Evolutionary conservation across 2,888 invertebrate genomes (phyloP), one percentile per base, ranked within the genome.

Genomic region (Gerosis bhagava): DNA sequence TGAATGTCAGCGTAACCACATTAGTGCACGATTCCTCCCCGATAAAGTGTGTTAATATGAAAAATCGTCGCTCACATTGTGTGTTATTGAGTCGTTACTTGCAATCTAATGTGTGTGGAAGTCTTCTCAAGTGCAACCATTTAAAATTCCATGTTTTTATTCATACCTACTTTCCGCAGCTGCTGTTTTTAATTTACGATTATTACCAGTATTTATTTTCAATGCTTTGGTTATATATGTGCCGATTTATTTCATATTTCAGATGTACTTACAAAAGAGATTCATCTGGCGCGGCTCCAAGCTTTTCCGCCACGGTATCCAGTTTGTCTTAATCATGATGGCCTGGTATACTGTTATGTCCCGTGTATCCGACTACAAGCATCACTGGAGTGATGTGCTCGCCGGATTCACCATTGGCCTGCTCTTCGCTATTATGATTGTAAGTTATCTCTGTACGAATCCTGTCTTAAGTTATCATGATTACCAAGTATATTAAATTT

Each of bases 381-480:
- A 99, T 80, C 98, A 99, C 73, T 98, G 98, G 97, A 97, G 96
- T 66, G 99, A 99, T 81, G 98, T 98, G 2, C 87, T 98, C 19
- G 93, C 93, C 40, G 99, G 99, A 0, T 90, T 93, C 54, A 63
- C 87, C 21, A 91, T 96, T 53, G 96, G 96, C 6, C 72, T 91
- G n/a, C 64, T 92, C 13, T 89, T 90, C 41, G 95, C 96, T 49
- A 60, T 94, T 39, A 73, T 95, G 57, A 91, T 93, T 79, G 96
- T 96, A 73, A 92, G 94, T 91, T 62, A 7, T 7, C 12, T 21
- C 13, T 11, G 11, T 7, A n/a, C n/a, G n/a, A n/a, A n/a, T n/a
- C n/a, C n/a, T 7, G 13, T 35, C 19, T 34, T 34, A 19, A 6
- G 19, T n/a, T n/a, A n/a, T n/a, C n/a, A n/a, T n/a, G n/a, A n/a